Evolutionary conservation across 2,113 vertebrate genomes (phyloP), one percentile per base, ranked within the genome.

Genomic region (Odontesthes bonariensis): DNA sequence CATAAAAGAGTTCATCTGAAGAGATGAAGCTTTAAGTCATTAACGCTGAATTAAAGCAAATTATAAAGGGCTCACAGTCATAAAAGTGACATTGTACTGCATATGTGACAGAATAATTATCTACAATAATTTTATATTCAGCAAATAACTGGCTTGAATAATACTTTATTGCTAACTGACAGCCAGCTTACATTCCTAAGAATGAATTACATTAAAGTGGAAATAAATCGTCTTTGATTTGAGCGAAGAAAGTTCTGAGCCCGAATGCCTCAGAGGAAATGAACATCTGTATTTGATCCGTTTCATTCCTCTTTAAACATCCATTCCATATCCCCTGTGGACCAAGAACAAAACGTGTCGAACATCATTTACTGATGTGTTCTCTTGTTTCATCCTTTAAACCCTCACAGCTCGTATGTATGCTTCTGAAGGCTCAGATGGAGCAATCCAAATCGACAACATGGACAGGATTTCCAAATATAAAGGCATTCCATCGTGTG

Each of bases 161-260:
- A 69, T 47, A 23, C 14, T 67, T 63, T 67, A n/a, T 62, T 19
- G 49, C 64, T 51, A 73, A 72, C 63, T 67, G 70, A 38, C 1
- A 9, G 77, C 75, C 70, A 51, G 73, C 77, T 83, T 77, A 79
- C 79, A 67, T 42, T 79, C 42, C 46, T 73, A 42, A 61, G 69
- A 81, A 47, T 72, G 60, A 79, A 68, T 72, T 64, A 59, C 73
- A 85, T 80, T 64, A 82, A 77, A 82, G 84, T 49, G 32, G 66
- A 82, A 71, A 57, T 38, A 73, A 71, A 86, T 87, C 88, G 79
- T 65, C 31, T 82, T 68, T 69, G 87, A 88, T 82, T 89, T 77
- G 70, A 89, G 82, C 87, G 76, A 67, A 33, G 61, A 52, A 76
- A 72, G 63, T 83, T 88, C 54, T 53, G 79, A 82, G 63, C 32